Percentiles rank a stretch among this genome's conserved stretches.
phyloP scores from a whole-genome alignment of 2,888 invertebrate genomes.

The Drosophila kuntzei region DNA sequence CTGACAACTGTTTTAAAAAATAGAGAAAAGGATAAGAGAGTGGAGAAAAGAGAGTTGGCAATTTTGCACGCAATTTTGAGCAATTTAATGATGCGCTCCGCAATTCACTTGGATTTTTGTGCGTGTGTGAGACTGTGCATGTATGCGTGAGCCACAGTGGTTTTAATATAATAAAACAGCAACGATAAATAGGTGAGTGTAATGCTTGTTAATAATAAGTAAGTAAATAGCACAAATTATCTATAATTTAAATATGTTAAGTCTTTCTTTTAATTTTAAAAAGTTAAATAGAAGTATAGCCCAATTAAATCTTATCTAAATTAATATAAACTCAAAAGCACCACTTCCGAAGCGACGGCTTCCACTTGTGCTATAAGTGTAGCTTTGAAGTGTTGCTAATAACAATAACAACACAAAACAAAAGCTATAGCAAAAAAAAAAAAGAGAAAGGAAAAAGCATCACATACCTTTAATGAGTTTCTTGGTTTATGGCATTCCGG shows the following conservation, averaged over 20 bases:
- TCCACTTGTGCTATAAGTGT: slow-evolving; percentile 17
- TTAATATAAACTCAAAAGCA: slow-evolving; percentile 1
- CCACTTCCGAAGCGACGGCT: slow-evolving; percentile 2
- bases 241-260: no score
- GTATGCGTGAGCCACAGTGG: slow-evolving; percentile 20
- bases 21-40: background rate
- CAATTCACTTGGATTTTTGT: slow-evolving; percentile 38
- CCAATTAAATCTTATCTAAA: background rate
- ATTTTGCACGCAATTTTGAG: slow-evolving; percentile 60
- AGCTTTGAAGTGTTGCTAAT: slow-evolving; percentile 38
- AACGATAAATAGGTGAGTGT: background rate
- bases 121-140: slow-evolving; percentile 1
- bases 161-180: background rate
- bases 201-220: background rate
- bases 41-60: slow-evolving; percentile 7
- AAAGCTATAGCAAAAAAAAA: background rate
- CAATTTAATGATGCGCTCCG: slow-evolving; percentile 60
- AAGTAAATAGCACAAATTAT: no score
- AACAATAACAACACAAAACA: slow-evolving; percentile 38
- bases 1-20: slow-evolving; percentile 45
- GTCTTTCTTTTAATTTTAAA: no score
- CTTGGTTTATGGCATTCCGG: slow-evolving; percentile 32
- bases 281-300: background rate
- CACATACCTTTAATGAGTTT: slow-evolving; percentile 49
- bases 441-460: background rate